Percentiles rank a stretch among this genome's conserved stretches.
These are phyloP conservation scores for Montipora cactus DNA, from an alignment of 64 coral and sea anemone species.

Conservation along the genomic window DNA sequence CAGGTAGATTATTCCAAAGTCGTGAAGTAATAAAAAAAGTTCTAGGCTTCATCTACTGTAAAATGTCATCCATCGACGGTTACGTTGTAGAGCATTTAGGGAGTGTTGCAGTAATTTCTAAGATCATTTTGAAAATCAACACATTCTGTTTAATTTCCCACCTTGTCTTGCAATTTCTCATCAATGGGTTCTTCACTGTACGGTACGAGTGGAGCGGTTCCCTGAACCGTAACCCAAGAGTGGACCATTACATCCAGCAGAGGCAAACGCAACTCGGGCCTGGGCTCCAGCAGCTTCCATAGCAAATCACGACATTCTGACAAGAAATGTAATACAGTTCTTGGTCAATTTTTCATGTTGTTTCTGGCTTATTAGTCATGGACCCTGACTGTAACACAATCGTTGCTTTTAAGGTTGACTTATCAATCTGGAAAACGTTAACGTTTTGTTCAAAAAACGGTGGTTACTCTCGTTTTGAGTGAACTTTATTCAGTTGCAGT, in stretches of 20 bases:
- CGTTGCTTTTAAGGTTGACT: too few relatives aligned
- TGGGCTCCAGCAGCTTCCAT: slow-evolving; percentile 75
- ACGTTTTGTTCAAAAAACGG: too few relatives aligned
- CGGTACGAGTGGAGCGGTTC: slow-evolving; percentile 54
- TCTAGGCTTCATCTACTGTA: too few relatives aligned
- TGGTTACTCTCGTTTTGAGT: too few relatives aligned
- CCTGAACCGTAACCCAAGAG: slow-evolving; percentile 84
- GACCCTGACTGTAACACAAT: too few relatives aligned
- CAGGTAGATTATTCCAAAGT: too few relatives aligned
- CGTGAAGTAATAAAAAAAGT: too few relatives aligned
- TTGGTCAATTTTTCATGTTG: neutral
- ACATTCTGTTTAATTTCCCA: neutral
- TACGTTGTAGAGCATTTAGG: neutral
- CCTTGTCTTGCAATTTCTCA: slow-evolving; percentile 72
- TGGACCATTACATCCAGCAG: slow-evolving; percentile 78
- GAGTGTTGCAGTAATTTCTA: neutral
- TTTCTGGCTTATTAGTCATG: neutral
- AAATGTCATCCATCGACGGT: too few relatives aligned
- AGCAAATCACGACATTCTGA: slow-evolving; percentile 89
- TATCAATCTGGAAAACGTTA: too few relatives aligned
- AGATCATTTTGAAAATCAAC: neutral
- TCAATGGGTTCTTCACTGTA: slow-evolving; percentile 61
- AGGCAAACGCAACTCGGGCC: slow-evolving; percentile 62
- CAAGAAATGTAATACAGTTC: neutral
- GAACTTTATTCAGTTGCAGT: too few relatives aligned